A percentile compares a stretch with the other conserved stretches of the same genome.
Conservation (phyloP, 2,113 vertebrate genomes). For the Petrocephalus zakoni region DNA sequence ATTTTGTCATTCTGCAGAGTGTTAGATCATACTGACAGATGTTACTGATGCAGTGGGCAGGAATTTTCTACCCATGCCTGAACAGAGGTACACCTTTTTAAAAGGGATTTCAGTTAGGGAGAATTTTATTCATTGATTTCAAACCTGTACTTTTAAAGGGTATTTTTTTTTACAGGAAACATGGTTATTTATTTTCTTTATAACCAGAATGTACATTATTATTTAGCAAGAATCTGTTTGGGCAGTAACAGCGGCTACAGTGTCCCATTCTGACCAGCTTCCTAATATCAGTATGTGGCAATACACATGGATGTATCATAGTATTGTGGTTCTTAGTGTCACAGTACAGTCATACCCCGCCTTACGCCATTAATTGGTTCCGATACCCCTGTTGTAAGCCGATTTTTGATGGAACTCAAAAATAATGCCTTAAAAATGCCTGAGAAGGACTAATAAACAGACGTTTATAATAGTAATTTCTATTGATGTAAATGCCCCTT, state of each 20-base stretch:
- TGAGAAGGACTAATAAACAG: no score
- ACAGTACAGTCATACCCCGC: not conserved
- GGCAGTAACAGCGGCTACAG: not conserved
- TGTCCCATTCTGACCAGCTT: not conserved
- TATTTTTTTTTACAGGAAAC: not conserved
- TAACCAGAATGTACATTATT: not conserved
- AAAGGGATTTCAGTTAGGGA: not conserved
- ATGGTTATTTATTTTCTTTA: not conserved
- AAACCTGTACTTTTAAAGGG: not conserved
- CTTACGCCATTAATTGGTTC: no score
- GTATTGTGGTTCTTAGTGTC: not conserved
- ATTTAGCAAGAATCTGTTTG: not conserved
- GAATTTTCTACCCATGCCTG: slow-evolving; percentile 4
- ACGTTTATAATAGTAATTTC: no score
- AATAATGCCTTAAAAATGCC: no score
- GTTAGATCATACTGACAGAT: not conserved
- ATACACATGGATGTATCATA: not conserved
- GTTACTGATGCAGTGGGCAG: not conserved
- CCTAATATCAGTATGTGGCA: not conserved
- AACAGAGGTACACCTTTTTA: slow-evolving; percentile 5
- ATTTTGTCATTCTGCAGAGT: not conserved
- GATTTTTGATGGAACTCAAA: no score
- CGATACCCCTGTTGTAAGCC: no score
- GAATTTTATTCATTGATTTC: not conserved
- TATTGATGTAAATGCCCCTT: no score